These are phyloP conservation scores for Papilio demoleus DNA, from an alignment of 2,888 invertebrate genomes.

Conservation along the genomic window DNA sequence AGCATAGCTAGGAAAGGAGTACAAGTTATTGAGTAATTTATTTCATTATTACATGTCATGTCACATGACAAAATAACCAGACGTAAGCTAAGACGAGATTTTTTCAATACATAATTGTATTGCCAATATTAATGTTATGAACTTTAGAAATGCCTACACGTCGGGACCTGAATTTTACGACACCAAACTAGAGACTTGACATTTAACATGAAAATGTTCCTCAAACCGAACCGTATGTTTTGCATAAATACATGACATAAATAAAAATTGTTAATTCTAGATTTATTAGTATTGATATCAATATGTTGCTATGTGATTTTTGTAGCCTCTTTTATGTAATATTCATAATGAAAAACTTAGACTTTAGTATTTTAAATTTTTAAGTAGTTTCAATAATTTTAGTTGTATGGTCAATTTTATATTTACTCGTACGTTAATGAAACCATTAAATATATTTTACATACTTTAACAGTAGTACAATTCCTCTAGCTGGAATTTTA, in stretches of 20 bases:
- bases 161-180: constrained; percentile 30
- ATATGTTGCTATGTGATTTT: constrained; percentile 1
- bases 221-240: constrained; percentile 7
- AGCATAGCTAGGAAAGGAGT: too few relatives aligned
- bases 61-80: background rate
- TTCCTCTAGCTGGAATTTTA: too few relatives aligned
- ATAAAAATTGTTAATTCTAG: background rate
- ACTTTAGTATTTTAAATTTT: too few relatives aligned
- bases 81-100: background rate
- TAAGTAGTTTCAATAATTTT: too few relatives aligned
- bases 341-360: too few relatives aligned
- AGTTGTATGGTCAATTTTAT: too few relatives aligned
- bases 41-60: background rate
- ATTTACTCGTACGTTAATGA: too few relatives aligned
- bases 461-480: too few relatives aligned
- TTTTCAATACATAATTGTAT: constrained; percentile 8
- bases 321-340: too few relatives aligned
- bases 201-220: constrained; percentile 25
- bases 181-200: constrained; percentile 29
- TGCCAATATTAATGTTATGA: constrained; percentile 19
- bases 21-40: background rate
- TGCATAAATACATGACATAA: constrained; percentile 18
- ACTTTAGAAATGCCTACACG: constrained; percentile 29
- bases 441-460: too few relatives aligned
- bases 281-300: background rate